Evolutionary conservation across 2,888 invertebrate species (phyloP), one percentile per base, ranked within the genome.

Genomic region (Callyntrura guangdongensis): DNA sequence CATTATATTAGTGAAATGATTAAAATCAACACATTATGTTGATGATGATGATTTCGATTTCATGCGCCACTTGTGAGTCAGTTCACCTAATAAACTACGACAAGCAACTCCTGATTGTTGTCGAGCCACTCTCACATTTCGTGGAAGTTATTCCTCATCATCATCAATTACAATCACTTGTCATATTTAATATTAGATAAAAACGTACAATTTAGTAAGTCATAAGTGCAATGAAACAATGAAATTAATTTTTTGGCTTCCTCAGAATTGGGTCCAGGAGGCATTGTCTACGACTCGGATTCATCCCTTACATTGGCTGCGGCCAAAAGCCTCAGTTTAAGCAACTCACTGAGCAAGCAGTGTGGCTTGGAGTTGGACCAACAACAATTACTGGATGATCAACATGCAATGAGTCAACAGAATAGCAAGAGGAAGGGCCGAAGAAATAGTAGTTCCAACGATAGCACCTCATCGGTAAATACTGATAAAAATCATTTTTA

Each of bases 281-380:
- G 91, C 9, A 67, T 91, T 59, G 92, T 92, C 25, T 94, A 94
- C 81, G 95, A 95, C 84, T 94, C 95, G 0, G 95, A 95, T 91
- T 94, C 94, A 1, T 95, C 95, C 0, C 93, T 95, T 22, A 95
- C 94, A 0, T 91, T 94, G 61, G 95, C 94, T 9, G 95, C 94
- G 74, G 94, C 95, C 84, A 94, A 94, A 87, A 94, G 94, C 69
- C 93, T 95, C 27, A 94, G 94, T 72, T 92, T 95, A 67, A 94
- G 94, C 88, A 94, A 94, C 47, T 95, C 94, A 3, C 92, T 95
- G 20, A 94, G 94, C 14, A 94, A 89, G 27, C 94, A 94, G 91
- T 95, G 94, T 85, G 94, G 94, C 9, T 90, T 94, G 47, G 94
- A 94, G 86, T 91, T 94, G 89, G 93, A 94, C 86, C 93, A 91